Evolutionary conservation across 2,113 vertebrate genomes (phyloP), one percentile per base, ranked within the genome.

Genomic region (Corynorhinus townsendii): DNA sequence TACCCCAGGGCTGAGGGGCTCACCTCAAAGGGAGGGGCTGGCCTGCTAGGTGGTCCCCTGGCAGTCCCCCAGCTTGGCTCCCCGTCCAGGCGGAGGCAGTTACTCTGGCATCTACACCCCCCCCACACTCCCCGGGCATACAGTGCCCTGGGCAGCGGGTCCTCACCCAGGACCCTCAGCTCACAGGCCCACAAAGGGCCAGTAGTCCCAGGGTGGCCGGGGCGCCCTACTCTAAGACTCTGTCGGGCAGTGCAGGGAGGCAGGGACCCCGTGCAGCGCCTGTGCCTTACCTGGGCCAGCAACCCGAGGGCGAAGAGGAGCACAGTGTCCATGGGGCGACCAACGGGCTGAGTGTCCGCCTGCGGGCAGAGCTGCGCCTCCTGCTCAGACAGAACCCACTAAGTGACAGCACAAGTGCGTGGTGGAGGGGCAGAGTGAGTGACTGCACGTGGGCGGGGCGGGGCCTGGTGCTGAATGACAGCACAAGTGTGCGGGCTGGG

Each of bases 401-500:
- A 98, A 99, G 97, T 98, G 98, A 99, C 98, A 98, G 98, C 98
- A 98, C 98, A 98, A 98, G 98, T 98, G 98, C 95, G 38, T 0
- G 86, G 72, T 22, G 22, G 49, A 20, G 49, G 35, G 4, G 26
- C 9, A 20, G 15, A 16, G 52, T 22, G 88, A 75, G 80, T n/a
- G 30, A 49, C 1, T 8, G 43, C 88, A 90, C 12, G 64, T 64
- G 93, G 66, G 66, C 5, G 59, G 49, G 86, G 72, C 62, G 26
- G 40, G 2, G 88, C 26, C 33, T 24, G 33, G 56, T 40, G 28
- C 16, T 22, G 83, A 75, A n/a, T 14, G 30, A 33, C 66, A 73
- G 76, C 83, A 22, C 38, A 43, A 40, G 40, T n/a, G 66, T 17
- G 28, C 66, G 7, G 49, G 84, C 49, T 8, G 73, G 49, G 33